phyloP scores from a whole-genome alignment of 2,113 vertebrate genomes.

The Hydropotes inermis region DNA sequence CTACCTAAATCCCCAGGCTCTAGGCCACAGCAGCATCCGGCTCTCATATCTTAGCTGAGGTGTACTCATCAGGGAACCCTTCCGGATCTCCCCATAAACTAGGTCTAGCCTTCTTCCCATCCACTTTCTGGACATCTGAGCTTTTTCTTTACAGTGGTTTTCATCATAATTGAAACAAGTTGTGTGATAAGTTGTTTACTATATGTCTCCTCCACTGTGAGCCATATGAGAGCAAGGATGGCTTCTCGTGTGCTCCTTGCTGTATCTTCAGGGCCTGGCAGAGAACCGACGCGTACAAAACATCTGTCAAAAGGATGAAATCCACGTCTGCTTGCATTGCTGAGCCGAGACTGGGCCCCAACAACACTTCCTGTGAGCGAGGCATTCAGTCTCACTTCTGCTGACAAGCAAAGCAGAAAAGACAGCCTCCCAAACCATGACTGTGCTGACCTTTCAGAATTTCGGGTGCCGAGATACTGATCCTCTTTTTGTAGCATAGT shows the following conservation, averaged over 20 bases:
- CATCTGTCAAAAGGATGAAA: not conserved
- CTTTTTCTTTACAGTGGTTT: not conserved
- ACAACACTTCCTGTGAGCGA: conserved; percentile 49
- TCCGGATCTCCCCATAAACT: not conserved
- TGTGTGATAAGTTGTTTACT: not conserved
- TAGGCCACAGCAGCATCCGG: not conserved
- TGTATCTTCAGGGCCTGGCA: not conserved
- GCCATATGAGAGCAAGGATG: not conserved
- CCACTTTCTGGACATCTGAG: not conserved
- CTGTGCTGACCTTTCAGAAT: conserved; percentile 55
- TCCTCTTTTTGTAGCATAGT: not conserved
- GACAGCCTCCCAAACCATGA: not conserved
- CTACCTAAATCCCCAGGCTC: not conserved
- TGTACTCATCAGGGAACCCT: not conserved
- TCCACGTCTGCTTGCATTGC: not conserved
- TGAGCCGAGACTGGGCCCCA: not conserved
- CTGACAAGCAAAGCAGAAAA: conserved; percentile 41
- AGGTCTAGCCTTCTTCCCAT: not conserved
- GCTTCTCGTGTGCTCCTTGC: not conserved
- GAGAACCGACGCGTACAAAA: not conserved
- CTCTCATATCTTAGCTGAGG: not conserved
- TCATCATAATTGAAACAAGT: not conserved
- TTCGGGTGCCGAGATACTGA: not conserved
- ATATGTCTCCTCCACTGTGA: not conserved
- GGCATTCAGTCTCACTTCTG: conserved; percentile 56